Evolutionary conservation across 2,113 vertebrate genomes (phyloP).

Genomic region (Apodemus sylvaticus): DNA sequence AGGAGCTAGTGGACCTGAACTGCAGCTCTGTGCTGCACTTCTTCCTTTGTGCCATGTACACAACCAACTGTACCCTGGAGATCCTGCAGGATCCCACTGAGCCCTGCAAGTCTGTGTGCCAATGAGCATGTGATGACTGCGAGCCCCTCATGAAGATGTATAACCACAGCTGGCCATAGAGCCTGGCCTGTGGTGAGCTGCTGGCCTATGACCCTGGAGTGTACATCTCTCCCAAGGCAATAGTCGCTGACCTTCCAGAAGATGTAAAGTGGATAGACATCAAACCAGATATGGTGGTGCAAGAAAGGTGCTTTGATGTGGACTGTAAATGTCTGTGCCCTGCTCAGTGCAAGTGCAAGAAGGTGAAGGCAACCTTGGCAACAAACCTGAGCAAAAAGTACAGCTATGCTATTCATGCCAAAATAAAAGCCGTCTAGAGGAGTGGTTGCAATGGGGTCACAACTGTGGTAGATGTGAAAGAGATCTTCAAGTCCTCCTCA

Average conservation of each 20-base stretch:
- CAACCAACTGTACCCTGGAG: constrained; percentile 89
- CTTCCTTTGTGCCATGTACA: constrained; percentile 91
- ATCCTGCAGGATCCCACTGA: constrained; percentile 90
- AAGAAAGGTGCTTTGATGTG: constrained; percentile 79
- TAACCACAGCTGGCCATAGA: too few relatives aligned
- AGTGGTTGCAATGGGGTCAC: constrained; percentile 89
- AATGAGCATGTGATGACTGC: constrained; percentile 87
- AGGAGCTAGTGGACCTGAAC: constrained; percentile 87
- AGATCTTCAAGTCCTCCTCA: constrained; percentile 90
- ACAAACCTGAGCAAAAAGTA: constrained; percentile 90
- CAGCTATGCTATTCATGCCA: constrained; percentile 90
- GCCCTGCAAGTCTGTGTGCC: constrained; percentile 88
- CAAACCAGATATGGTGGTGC: constrained; percentile 86
- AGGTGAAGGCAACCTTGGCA: constrained; percentile 87
- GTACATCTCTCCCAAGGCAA: too few relatives aligned
- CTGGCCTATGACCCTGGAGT: too few relatives aligned
- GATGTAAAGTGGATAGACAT: constrained; percentile 89
- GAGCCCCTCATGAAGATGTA: constrained; percentile 88
- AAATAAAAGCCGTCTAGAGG: constrained; percentile 88
- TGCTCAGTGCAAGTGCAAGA: constrained; percentile 89
- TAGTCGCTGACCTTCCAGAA: too few relatives aligned
- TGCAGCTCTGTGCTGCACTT: constrained; percentile 88
- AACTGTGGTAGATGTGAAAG: constrained; percentile 89
- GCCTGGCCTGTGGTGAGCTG: too few relatives aligned
- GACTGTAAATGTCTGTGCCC: constrained; percentile 85